A percentile compares a stretch with the other conserved stretches of the same genome.
Conservation (phyloP, 2,113 vertebrate species). For the Halichoeres trimaculatus region DNA sequence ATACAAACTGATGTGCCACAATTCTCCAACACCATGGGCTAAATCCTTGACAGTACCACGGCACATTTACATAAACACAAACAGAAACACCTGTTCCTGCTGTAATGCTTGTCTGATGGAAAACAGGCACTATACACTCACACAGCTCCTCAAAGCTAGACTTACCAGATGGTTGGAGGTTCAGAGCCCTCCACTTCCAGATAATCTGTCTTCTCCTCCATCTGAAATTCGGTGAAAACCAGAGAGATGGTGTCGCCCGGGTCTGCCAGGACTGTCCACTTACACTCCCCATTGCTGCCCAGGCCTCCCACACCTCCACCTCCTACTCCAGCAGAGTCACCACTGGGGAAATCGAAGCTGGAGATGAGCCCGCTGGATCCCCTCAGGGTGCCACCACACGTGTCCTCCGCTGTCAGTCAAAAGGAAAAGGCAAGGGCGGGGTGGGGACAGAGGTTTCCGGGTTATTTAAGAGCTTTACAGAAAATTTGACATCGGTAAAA, state of each 20-base stretch:
- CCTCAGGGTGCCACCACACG: slow-evolving; percentile 93
- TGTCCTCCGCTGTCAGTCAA: slow-evolving; percentile 90
- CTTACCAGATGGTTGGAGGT: slow-evolving; percentile 93
- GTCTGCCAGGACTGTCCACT: slow-evolving; percentile 96
- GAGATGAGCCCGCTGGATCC: slow-evolving; percentile 95
- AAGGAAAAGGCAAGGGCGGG: slow-evolving; percentile 17
- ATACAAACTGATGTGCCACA: slow-evolving; percentile 2
- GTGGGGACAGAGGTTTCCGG: slow-evolving; percentile 1
- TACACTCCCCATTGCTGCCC: slow-evolving; percentile 90
- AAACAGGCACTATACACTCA: not conserved
- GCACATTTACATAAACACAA: not conserved
- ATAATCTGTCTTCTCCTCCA: slow-evolving; percentile 95
- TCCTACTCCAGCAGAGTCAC: slow-evolving; percentile 82
- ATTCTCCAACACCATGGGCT: slow-evolving; percentile 2
- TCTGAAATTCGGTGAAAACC: slow-evolving; percentile 96
- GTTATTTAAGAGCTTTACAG: slow-evolving; percentile 59
- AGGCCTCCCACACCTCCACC: slow-evolving; percentile 63
- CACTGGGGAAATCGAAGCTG: slow-evolving; percentile 91
- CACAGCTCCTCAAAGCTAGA: slow-evolving; percentile 16
- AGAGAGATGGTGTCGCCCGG: slow-evolving; percentile 96
- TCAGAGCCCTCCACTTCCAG: slow-evolving; percentile 96
- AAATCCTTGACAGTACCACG: slow-evolving; percentile 10
- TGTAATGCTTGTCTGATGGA: not conserved
- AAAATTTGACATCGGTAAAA: slow-evolving; percentile 31
- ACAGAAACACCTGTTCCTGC: not conserved